These are phyloP conservation scores for Pollenia griseotomentosa DNA, from an alignment of 2,888 invertebrate genomes.

Conservation along the genomic window DNA sequence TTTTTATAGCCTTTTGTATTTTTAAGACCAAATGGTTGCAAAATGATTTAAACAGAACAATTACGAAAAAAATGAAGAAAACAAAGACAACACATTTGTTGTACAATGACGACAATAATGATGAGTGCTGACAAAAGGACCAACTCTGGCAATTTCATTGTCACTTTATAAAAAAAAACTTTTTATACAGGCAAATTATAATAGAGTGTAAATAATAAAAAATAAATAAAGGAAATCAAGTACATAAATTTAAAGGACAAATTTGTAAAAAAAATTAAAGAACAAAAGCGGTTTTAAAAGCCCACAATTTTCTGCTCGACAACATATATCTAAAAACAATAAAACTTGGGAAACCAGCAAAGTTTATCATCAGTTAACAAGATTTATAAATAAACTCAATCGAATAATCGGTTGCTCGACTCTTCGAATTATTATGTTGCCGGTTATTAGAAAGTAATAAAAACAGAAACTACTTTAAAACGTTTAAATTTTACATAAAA, in stretches of 20 bases:
- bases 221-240: neutral
- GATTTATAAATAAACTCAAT: no score
- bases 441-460: no score
- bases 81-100: conserved; percentile 24
- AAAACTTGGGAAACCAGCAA: no score
- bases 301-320: no score
- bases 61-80: conserved; percentile 21
- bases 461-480: no score
- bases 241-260: neutral
- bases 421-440: no score
- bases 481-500: no score
- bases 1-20: conserved; percentile 17
- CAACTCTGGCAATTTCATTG: conserved; percentile 36
- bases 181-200: neutral
- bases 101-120: neutral
- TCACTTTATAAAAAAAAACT: conserved; percentile 24
- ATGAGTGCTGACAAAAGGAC: conserved; percentile 45
- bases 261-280: neutral
- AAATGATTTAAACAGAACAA: conserved; percentile 26
- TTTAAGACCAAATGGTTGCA: conserved; percentile 57
- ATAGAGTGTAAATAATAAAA: neutral
- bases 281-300: neutral
- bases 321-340: no score
- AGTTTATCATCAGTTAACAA: no score
- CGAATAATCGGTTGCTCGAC: no score